A percentile compares a stretch with the other conserved stretches of the same genome.
phyloP scores from a whole-genome alignment of 2,888 invertebrate genomes.

The Ochropacha duplaris region DNA sequence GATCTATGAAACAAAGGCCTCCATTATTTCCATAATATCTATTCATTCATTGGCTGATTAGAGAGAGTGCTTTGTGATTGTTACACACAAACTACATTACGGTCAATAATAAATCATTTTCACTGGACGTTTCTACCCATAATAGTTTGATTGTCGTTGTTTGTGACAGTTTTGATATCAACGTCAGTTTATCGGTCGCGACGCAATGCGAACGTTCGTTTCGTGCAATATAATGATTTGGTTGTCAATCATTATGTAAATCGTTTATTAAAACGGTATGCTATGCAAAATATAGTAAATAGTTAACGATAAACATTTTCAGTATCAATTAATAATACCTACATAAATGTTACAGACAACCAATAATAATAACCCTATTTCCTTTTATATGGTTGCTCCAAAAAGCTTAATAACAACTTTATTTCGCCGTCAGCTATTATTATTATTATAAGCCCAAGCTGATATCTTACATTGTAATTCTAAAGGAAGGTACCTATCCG shows the following conservation, averaged over 20 bases:
- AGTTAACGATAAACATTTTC: background rate
- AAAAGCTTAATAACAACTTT: background rate
- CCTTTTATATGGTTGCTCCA: background rate
- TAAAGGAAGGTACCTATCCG: background rate
- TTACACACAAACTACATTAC: background rate
- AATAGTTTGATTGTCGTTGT: background rate
- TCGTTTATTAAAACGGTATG: background rate
- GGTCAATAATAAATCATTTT: slow-evolving; percentile 5
- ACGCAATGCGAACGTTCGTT: background rate
- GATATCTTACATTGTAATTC: background rate
- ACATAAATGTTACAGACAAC: background rate
- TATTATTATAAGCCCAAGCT: background rate
- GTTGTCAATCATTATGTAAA: background rate
- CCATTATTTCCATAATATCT: slow-evolving; percentile 1
- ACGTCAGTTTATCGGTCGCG: slow-evolving; percentile 8
- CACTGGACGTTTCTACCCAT: background rate
- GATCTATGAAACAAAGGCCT: slow-evolving; percentile 22
- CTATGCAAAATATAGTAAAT: too few relatives aligned
- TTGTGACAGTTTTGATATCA: slow-evolving; percentile 28
- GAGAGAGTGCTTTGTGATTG: background rate
- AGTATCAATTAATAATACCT: background rate
- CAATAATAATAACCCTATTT: background rate
- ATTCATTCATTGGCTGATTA: background rate
- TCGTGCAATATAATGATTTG: background rate
- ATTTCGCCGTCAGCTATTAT: background rate